Evolutionary conservation across 1,140 invertebrate species (phyloP), one percentile per base, ranked within the genome.

Genomic region (Pseudomyrmex flavicornis): DNA sequence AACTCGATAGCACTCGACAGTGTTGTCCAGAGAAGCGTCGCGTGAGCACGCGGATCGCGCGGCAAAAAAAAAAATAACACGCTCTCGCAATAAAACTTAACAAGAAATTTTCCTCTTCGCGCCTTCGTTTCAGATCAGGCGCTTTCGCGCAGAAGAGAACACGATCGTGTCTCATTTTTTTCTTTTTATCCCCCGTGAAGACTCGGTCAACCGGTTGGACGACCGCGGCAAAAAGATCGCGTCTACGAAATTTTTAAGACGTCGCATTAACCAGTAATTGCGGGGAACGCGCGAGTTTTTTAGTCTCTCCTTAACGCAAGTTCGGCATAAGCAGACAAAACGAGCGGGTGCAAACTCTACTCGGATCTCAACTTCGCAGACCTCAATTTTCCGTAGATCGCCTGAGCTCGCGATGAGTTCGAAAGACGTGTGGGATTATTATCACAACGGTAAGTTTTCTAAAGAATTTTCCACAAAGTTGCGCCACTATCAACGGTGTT

Each of bases 351-450:
- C 83, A 90, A 89, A 87, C 85, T 92, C 22, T 93, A 92, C 92
- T 94, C 91, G 93, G 93, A 94, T 92, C 92, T 92, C 50, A 92
- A 92, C 85, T 93, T 91, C 82, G 70, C 90, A 85, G 93, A 93
- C 63, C 90, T 94, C 72, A 93, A 93, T 92, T 93, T 92, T 72
- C 86, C 79, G 75, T 91, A 89, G 79, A 75, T 4, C 50, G 59
- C 52, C n/a, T 58, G n/a, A 85, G 77, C 72, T 82, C 88, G 84
- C 72, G 69, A 94, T 94, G 93, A 87, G 89, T 56, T 91, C 90
- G 85, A 90, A 84, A 44, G 90, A 89, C 91, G 91, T 92, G 35
- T 93, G 93, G 93, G 93, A 94, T 85, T 94, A 94, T 72, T 93
- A 92, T 62, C 88, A 85, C 35, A 93, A 94, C 77, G 93, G 93